Evolutionary conservation across 1,140 invertebrate genomes (phyloP).

Genomic region (Drosophila grimshawi): DNA sequence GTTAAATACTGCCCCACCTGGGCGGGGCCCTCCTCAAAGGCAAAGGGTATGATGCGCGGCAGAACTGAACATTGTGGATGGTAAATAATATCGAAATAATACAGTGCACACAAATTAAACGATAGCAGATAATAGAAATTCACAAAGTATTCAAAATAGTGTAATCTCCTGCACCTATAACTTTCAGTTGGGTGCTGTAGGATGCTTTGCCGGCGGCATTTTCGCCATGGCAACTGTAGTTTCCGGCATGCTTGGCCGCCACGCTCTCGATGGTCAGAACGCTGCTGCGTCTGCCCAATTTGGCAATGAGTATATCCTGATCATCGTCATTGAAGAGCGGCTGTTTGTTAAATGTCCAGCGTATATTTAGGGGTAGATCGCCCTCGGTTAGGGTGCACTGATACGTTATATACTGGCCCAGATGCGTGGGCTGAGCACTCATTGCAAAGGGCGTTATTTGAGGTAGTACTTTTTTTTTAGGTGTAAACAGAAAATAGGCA

Average conservation of each 20-base stretch:
- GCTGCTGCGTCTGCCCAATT: conserved; percentile 86
- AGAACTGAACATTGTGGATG: conserved; percentile 86
- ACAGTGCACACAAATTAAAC: conserved; percentile 39
- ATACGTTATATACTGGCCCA: conserved; percentile 87
- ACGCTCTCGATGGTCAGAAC: conserved; percentile 91
- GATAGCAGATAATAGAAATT: conserved; percentile 28
- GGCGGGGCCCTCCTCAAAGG: conserved; percentile 80
- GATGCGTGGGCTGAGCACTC: conserved; percentile 86
- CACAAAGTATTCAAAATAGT: background rate
- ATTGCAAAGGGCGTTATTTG: conserved; percentile 88
- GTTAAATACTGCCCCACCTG: conserved; percentile 82
- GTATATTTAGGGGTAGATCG: conserved; percentile 91
- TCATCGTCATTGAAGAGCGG: conserved; percentile 84
- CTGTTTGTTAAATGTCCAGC: conserved; percentile 90
- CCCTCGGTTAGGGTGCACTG: conserved; percentile 89
- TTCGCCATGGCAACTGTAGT: conserved; percentile 89
- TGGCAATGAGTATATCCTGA: conserved; percentile 84
- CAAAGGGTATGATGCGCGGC: conserved; percentile 90
- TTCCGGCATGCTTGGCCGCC: conserved; percentile 88
- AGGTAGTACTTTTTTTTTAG: conserved; percentile 87
- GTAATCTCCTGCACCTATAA: conserved; percentile 70
- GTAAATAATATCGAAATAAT: conserved; percentile 46
- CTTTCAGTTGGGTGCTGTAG: conserved; percentile 85
- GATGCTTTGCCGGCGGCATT: conserved; percentile 89
- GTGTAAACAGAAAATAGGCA: conserved; percentile 18